These are phyloP conservation scores for Diachasma alloeum DNA, from an alignment of 1,140 invertebrate genomes.

Conservation along the genomic window DNA sequence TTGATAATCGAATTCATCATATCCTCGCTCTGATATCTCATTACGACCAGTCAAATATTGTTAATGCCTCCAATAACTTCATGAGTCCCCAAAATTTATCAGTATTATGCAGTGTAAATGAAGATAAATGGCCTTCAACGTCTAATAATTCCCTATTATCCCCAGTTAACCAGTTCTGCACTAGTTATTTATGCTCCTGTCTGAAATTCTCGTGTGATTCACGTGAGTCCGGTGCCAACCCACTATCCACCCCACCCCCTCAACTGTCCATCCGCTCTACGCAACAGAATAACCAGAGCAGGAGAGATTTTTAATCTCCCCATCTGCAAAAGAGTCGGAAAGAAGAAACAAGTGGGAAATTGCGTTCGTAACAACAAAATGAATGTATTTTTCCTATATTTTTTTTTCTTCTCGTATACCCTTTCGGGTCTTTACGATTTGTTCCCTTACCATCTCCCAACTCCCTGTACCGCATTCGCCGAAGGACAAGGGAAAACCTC, in stretches of 20 bases:
- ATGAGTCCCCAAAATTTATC: neutral
- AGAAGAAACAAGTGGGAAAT: neutral
- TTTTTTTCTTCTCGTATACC: no score
- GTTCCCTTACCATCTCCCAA: no score
- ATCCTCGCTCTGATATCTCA: no score
- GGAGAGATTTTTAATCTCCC: neutral
- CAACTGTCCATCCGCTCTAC: neutral
- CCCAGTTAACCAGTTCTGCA: constrained; percentile 29
- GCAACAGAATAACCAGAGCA: neutral
- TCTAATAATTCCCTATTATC: constrained; percentile 45
- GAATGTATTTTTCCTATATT: no score
- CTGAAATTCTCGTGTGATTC: neutral
- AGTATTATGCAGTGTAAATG: constrained; percentile 23
- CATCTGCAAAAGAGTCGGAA: neutral
- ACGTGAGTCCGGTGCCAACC: neutral
- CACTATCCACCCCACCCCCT: neutral
- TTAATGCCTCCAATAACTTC: neutral
- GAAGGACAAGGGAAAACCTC: no score
- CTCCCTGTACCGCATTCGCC: no score
- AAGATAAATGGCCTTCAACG: constrained; percentile 36
- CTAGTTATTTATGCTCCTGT: neutral
- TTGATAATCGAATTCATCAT: no score
- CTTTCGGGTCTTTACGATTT: no score
- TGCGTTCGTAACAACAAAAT: no score
- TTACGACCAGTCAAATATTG: neutral